Evolutionary conservation across 1,140 invertebrate genomes (phyloP).

Genomic region (Drosophila pseudoobscura): DNA sequence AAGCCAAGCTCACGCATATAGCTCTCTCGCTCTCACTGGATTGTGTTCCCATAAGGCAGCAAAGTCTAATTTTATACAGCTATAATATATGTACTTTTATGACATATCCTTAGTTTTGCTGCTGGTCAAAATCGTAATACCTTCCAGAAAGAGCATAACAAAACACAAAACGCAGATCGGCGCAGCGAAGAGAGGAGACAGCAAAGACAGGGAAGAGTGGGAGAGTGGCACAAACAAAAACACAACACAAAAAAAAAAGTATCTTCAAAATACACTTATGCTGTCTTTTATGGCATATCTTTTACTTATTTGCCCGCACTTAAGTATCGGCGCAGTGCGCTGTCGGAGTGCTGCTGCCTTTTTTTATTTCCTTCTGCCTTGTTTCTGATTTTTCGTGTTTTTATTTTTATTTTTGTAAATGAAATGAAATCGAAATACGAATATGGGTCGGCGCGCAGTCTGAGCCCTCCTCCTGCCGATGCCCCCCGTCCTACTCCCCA

Average conservation of each 20-base stretch:
- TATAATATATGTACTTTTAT: no score
- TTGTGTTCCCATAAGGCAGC: no score
- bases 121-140: no score
- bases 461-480: constrained; percentile 48
- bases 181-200: no score
- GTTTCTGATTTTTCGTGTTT: constrained; percentile 48
- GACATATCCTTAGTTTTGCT: no score
- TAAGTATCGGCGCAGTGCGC: constrained; percentile 59
- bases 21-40: no score
- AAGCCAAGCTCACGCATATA: no score
- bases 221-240: constrained; percentile 19
- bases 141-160: constrained; percentile 8
- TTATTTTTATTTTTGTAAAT: constrained; percentile 73
- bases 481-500: constrained; percentile 1
- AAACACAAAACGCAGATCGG: constrained; percentile 29
- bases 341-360: constrained; percentile 48
- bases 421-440: constrained; percentile 66
- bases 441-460: constrained; percentile 71
- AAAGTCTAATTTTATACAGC: no score
- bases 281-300: constrained; percentile 77
- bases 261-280: constrained; percentile 74
- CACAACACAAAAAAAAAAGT: constrained; percentile 55
- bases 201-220: no score
- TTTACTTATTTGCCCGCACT: constrained; percentile 76
- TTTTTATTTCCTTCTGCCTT: constrained; percentile 26